Evolutionary conservation across 2,888 invertebrate species (phyloP), one percentile per base, ranked within the genome.

Genomic region (Choreutis nemorana): DNA sequence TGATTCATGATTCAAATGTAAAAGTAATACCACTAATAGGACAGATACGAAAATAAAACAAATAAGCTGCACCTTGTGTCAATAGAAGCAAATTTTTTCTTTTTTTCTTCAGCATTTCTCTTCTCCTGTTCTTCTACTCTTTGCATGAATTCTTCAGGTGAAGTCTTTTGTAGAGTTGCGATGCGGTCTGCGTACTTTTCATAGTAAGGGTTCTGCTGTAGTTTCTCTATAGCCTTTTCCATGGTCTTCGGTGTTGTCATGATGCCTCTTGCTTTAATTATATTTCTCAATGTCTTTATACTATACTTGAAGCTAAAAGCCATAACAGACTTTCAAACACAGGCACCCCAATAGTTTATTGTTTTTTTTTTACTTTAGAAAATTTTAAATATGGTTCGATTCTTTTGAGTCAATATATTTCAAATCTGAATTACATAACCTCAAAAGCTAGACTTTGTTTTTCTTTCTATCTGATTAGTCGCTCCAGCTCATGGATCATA

Each of bases 131-230:
- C 68, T 48, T 87, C 87, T 7, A 89, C 59, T 37, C 85, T 79
- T 16, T 82, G 64, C 25, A 87, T 45, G 50, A 91, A 90, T 54
- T 90, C 90, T 42, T 88, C 86, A 0, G 91, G 90, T 2, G 87
- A 85, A 0, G 86, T 86, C 58, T 88, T 73, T 55, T 91, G 90
- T 11, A 91, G 55, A 34, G 83, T 73, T 0, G 88, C 83, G 38
- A 94, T 89, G 57, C 91, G 90, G 2, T 81, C 65, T 0, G 90
- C 86, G 66, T 94, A 94, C 51, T 93, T 94, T 10, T 87, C 87
- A 48, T 80, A 93, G 54, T 87, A 93, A 0, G 92, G 91, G 68
- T 93, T 94, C 3, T 55, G 63, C 53, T 83, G 71, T 33, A 84
- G 52, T 39, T 83, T 78, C 37, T 84, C 83, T 28, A 82, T 33